These are phyloP conservation scores for Syrista parreyssii DNA, from an alignment of 2,888 invertebrate genomes.

Conservation along the genomic window DNA sequence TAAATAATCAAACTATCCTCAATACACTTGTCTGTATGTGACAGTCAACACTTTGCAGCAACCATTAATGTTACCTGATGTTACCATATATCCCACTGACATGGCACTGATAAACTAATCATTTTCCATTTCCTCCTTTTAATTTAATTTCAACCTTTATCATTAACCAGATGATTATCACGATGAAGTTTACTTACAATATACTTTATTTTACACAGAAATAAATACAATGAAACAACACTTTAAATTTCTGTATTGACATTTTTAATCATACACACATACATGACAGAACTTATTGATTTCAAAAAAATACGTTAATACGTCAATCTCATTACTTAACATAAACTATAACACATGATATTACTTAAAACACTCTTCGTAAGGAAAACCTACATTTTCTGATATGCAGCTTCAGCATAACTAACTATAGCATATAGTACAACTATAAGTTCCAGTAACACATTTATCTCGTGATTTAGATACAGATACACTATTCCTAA, in stretches of 20 bases:
- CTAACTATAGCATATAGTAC: background rate
- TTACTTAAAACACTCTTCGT: background rate
- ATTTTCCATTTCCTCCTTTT: background rate
- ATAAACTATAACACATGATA: background rate
- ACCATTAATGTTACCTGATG: no score
- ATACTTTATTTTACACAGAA: background rate
- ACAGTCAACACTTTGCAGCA: background rate
- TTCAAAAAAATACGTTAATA: background rate
- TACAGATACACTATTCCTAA: background rate
- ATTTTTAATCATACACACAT: background rate
- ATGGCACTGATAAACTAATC: background rate
- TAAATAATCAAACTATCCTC: background rate
- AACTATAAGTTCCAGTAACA: background rate
- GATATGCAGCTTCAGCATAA: background rate
- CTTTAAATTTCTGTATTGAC: background rate
- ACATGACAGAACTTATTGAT: background rate
- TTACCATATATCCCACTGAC: background rate
- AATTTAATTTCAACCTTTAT: background rate
- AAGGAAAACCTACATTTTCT: background rate
- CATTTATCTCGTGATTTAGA: background rate
- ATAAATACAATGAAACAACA: background rate
- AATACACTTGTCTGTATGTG: background rate
- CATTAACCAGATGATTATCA: background rate
- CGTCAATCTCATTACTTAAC: background rate
- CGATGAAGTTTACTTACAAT: background rate